A percentile compares a stretch with the other conserved stretches of the same genome.
Evolutionary conservation across 2,113 vertebrate species (phyloP).

Genomic region (Istiophorus platypterus): DNA sequence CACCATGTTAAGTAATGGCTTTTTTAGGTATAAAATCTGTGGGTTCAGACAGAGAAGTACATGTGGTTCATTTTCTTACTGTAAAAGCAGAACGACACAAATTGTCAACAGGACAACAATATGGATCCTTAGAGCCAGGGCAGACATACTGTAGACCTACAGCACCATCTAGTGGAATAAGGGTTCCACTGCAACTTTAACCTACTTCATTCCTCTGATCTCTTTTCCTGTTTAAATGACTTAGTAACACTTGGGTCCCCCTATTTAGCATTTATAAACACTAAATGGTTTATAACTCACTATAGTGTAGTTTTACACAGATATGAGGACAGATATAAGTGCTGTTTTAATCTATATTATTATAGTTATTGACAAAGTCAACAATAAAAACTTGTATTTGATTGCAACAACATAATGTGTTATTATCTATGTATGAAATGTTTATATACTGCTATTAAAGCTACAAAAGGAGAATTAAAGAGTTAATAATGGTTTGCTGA

Average conservation of each 20-base stretch:
- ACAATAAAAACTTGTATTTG: too few species aligned
- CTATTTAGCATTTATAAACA: neutral
- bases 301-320: neutral
- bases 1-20: too few species aligned
- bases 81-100: neutral
- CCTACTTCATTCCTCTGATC: neutral
- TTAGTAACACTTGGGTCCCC: neutral
- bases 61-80: too few species aligned
- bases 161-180: neutral
- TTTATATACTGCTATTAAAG: neutral
- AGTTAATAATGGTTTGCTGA: neutral
- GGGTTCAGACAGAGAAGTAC: too few species aligned
- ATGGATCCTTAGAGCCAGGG: too few species aligned
- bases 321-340: neutral
- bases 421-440: neutral
- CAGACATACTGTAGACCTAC: neutral
- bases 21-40: too few species aligned
- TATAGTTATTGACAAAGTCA: neutral
- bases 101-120: too few species aligned
- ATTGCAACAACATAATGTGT: neutral
- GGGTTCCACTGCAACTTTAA: neutral
- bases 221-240: neutral
- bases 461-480: neutral
- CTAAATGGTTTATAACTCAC: neutral
- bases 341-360: neutral